phyloP scores from a whole-genome alignment of 2,797 vertebrate genomes.

The Rhynchotus rufescens region DNA sequence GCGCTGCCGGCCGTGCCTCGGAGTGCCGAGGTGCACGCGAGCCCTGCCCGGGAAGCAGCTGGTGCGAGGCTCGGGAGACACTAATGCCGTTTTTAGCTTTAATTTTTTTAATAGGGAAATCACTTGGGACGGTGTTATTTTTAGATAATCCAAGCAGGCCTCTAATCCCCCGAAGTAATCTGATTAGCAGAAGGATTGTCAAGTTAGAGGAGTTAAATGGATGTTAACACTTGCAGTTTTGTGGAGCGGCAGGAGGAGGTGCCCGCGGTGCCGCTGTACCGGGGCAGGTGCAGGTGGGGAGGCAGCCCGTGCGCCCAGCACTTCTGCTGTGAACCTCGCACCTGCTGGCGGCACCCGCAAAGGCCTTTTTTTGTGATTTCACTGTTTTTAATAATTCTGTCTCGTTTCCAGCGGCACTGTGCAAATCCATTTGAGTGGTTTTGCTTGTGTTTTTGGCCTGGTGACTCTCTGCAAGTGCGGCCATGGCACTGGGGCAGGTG shows the following conservation, averaged over 20 bases:
- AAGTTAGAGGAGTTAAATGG: constrained; percentile 22
- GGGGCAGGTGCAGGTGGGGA: background rate
- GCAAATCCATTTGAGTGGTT: background rate
- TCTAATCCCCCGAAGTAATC: constrained; percentile 44
- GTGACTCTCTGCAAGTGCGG: background rate
- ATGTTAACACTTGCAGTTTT: background rate
- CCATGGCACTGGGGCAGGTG: background rate
- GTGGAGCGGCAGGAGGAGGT: background rate
- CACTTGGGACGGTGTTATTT: constrained; percentile 19
- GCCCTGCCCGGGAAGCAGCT: background rate
- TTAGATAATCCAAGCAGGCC: constrained; percentile 30
- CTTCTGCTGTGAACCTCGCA: constrained; percentile 57
- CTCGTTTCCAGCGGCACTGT: background rate
- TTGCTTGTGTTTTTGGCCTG: accelerated
- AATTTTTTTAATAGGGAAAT: background rate
- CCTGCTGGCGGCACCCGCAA: background rate
- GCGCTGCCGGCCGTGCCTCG: background rate
- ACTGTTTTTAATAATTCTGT: background rate
- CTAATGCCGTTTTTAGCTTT: background rate
- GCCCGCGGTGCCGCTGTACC: accelerated
- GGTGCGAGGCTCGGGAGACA: background rate
- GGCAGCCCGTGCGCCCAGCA: constrained; percentile 52
- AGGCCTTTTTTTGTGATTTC: background rate
- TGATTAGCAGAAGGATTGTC: constrained; percentile 21
- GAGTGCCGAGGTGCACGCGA: background rate